Conservation (phyloP, 2,888 invertebrate genomes). For the Zeuzera pyrina region DNA sequence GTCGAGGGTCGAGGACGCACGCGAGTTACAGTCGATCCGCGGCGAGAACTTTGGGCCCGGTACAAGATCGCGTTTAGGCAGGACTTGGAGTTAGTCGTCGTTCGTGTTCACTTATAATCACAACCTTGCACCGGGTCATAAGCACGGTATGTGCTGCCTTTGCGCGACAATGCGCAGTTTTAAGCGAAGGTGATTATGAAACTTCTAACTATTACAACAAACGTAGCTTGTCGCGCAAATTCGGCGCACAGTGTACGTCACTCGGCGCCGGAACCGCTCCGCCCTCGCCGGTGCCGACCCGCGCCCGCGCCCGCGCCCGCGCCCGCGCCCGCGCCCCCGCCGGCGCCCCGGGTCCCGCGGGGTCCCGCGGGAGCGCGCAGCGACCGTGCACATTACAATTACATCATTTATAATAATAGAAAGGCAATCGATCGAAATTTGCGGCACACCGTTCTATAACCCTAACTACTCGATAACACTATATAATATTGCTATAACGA, state of each 20-base stretch:
- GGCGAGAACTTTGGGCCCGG: slow-evolving; percentile 20
- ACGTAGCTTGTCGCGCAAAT: slow-evolving; percentile 20
- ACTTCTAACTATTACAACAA: background rate
- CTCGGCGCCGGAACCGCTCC: slow-evolving; percentile 23
- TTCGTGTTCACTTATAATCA: slow-evolving; percentile 3
- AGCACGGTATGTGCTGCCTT: slow-evolving; percentile 14
- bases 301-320: slow-evolving; percentile 6
- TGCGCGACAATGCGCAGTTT: slow-evolving; percentile 12
- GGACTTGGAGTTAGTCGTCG: background rate
- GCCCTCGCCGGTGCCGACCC: background rate
- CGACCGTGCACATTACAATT: slow-evolving; percentile 8
- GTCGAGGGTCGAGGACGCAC: slow-evolving; percentile 20
- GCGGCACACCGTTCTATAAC: slow-evolving; percentile 27
- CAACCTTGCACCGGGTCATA: slow-evolving; percentile 14
- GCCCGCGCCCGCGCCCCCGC: slow-evolving; percentile 5
- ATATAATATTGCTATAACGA: slow-evolving; percentile 38
- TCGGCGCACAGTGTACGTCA: slow-evolving; percentile 20
- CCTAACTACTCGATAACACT: slow-evolving; percentile 34
- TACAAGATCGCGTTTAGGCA: slow-evolving; percentile 3
- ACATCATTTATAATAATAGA: slow-evolving; percentile 12
- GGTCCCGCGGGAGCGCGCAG: slow-evolving; percentile 15
- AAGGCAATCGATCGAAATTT: slow-evolving; percentile 18
- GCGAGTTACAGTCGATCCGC: slow-evolving; percentile 14
- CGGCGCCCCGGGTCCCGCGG: slow-evolving; percentile 21
- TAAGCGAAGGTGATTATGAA: background rate